Percentiles rank a stretch among this genome's conserved stretches.
These are phyloP conservation scores for Forbesichthys agassizii DNA, from an alignment of 2,113 vertebrate species.

Conservation along the genomic window DNA sequence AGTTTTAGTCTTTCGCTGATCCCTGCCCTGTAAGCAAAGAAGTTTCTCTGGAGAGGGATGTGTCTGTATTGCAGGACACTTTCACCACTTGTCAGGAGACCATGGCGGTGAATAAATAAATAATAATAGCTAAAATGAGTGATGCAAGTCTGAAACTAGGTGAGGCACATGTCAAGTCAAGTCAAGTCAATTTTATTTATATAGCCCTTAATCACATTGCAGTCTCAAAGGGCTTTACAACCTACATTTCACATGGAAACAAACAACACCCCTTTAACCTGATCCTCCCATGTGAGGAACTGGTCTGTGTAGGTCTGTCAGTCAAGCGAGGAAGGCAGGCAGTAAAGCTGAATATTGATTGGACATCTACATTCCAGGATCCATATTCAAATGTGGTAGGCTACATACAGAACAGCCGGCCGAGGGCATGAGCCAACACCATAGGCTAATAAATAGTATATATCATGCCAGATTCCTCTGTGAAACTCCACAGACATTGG, in stretches of 20 bases:
- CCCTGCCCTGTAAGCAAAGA: conserved; percentile 9
- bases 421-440: too few species aligned
- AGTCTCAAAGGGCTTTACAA: too few species aligned
- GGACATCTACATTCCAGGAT: not conserved
- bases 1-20: too few species aligned
- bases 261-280: too few species aligned
- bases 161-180: conserved; percentile 1
- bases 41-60: conserved; percentile 53
- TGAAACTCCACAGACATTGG: too few species aligned
- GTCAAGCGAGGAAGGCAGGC: not conserved
- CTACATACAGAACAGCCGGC: not conserved
- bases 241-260: too few species aligned
- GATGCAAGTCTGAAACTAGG: not conserved
- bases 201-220: too few species aligned
- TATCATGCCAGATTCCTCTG: too few species aligned
- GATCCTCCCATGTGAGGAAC: too few species aligned
- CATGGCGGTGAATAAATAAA: conserved; percentile 44
- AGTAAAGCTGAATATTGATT: conserved; percentile 9
- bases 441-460: too few species aligned
- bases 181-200: too few species aligned
- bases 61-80: conserved; percentile 62
- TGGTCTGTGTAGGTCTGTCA: not conserved
- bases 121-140: conserved; percentile 11
- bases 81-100: conserved; percentile 56
- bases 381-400: conserved; percentile 7